These are phyloP conservation scores for Tetragonula carbonaria DNA, from an alignment of 2,888 invertebrate genomes.

Conservation along the genomic window DNA sequence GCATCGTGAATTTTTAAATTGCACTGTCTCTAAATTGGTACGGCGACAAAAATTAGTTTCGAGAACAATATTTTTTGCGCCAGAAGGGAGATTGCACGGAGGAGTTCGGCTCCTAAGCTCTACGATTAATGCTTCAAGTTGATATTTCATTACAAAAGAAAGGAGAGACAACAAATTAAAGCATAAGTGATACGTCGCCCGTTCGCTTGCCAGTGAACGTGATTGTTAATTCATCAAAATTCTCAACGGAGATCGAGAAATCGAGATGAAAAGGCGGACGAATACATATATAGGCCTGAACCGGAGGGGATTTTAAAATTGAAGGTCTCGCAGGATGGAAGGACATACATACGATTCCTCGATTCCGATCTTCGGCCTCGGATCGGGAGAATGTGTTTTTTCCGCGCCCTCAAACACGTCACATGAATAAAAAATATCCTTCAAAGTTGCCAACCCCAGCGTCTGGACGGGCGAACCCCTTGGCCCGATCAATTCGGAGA, in stretches of 20 bases:
- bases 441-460: conserved; percentile 81
- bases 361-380: conserved; percentile 61
- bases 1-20: neutral
- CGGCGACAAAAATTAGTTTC: no score
- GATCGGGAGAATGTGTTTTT: conserved; percentile 82
- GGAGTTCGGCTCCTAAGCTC: no score
- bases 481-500: conserved; percentile 52
- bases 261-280: conserved; percentile 20
- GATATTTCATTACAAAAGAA: neutral
- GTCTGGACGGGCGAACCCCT: conserved; percentile 63
- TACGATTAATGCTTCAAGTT: neutral
- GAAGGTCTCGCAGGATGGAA: conserved; percentile 57
- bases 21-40: no score
- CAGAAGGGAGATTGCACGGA: no score
- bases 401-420: conserved; percentile 82
- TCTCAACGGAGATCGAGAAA: conserved; percentile 12
- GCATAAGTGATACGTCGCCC: neutral
- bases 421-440: conserved; percentile 84
- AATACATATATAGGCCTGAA: conserved; percentile 24
- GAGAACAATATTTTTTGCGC: no score
- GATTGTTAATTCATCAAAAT: conserved; percentile 50
- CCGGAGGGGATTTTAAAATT: conserved; percentile 73
- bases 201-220: neutral
- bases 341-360: conserved; percentile 54
- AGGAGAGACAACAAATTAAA: neutral